A percentile compares a stretch with the other conserved stretches of the same genome.
Evolutionary conservation across 1,140 invertebrate genomes (phyloP).

Genomic region (Drosophila sulfurigaster): DNA sequence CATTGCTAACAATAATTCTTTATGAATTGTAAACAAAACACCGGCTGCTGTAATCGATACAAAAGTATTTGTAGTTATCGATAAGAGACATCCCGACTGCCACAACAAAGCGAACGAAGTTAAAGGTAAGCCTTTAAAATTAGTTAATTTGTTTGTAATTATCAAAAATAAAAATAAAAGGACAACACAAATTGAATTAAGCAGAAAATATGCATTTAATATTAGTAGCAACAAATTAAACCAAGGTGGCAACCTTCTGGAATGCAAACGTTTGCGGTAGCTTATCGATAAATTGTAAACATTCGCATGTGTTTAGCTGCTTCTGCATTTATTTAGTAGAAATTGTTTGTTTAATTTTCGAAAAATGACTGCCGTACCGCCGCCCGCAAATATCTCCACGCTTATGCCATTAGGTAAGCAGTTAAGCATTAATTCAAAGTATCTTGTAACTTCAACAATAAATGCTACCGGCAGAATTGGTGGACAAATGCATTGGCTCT

Average conservation of each 20-base stretch:
- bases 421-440: not conserved
- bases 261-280: not conserved
- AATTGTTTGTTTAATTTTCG: conserved; percentile 2
- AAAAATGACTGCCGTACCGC: conserved; percentile 77
- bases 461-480: conserved; percentile 90
- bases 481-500: conserved; percentile 99
- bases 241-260: not conserved
- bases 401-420: conserved; percentile 89
- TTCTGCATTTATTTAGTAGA: conserved; percentile 9
- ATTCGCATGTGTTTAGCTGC: conserved; percentile 34
- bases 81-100: not conserved
- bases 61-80: conserved; percentile 2
- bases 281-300: conserved; percentile 14
- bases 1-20: conserved; percentile 32
- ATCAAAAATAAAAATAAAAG: too few relatives aligned
- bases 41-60: conserved; percentile 24
- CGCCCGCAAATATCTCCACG: conserved; percentile 89
- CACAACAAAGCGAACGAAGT: too few relatives aligned
- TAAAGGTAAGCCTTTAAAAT: too few relatives aligned
- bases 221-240: too few relatives aligned
- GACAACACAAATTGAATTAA: too few relatives aligned
- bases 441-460: conserved; percentile 5
- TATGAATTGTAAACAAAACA: conserved; percentile 28
- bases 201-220: too few relatives aligned
- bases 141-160: too few relatives aligned